Conservation (phyloP, 1,140 invertebrate species). For the Parapsyche elsis region DNA sequence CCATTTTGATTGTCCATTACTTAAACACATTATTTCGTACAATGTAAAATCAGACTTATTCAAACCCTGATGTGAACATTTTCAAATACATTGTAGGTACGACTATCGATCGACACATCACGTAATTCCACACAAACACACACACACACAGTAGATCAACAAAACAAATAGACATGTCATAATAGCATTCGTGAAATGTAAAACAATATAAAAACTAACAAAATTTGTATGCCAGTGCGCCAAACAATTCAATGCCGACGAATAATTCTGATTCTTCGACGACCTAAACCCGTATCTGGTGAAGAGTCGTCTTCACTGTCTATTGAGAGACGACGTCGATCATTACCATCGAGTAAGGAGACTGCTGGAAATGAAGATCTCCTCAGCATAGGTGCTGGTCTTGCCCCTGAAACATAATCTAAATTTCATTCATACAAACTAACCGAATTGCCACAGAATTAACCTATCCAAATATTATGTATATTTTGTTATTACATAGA, state of each 20-base stretch:
- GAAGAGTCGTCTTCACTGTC: slow-evolving; percentile 54
- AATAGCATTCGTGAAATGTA: neutral
- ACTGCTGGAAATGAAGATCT: slow-evolving; percentile 52
- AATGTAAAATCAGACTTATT: too few species aligned
- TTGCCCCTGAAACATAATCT: slow-evolving; percentile 39
- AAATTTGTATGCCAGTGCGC: neutral
- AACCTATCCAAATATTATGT: too few species aligned
- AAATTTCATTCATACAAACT: too few species aligned
- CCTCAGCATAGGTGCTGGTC: slow-evolving; percentile 47
- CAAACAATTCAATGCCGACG: slow-evolving; percentile 44
- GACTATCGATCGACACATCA: neutral
- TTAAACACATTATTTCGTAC: too few species aligned
- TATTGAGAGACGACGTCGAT: slow-evolving; percentile 41
- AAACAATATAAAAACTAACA: too few species aligned
- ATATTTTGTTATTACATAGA: too few species aligned
- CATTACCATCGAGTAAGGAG: slow-evolving; percentile 27
- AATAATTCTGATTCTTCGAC: slow-evolving; percentile 46
- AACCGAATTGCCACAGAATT: too few species aligned
- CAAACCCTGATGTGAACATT: too few species aligned
- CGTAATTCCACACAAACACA: neutral
- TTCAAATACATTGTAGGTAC: neutral
- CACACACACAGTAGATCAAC: neutral
- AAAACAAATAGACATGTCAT: neutral
- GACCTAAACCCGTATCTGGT: slow-evolving; percentile 31
- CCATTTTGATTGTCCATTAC: too few species aligned